Evolutionary conservation across 2,888 invertebrate species (phyloP).

Genomic region (Artemia sinica): DNA sequence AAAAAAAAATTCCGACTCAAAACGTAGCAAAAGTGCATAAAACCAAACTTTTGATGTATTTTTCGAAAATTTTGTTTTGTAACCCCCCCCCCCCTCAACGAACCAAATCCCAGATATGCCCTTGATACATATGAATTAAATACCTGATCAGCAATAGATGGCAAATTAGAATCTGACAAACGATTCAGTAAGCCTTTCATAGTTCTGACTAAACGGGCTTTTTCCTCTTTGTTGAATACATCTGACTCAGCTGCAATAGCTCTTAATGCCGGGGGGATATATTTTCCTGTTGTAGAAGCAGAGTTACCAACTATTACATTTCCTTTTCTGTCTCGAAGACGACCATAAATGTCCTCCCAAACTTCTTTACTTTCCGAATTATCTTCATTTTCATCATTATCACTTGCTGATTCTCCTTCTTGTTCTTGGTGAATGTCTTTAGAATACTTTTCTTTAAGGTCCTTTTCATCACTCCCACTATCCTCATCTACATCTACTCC

Average conservation of each 20-base stretch:
- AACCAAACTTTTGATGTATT: too few relatives aligned
- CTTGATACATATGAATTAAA: neutral
- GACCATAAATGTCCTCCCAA: constrained; percentile 88
- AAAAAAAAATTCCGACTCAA: too few relatives aligned
- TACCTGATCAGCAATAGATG: constrained; percentile 49
- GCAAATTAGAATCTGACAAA: constrained; percentile 68
- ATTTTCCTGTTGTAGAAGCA: constrained; percentile 39
- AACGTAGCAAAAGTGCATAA: too few relatives aligned
- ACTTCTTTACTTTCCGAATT: constrained; percentile 25
- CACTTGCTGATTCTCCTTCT: constrained; percentile 25
- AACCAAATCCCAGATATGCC: too few relatives aligned
- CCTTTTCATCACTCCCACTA: constrained; percentile 24
- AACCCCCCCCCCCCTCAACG: too few relatives aligned
- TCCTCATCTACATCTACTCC: constrained; percentile 24
- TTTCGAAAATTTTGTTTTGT: too few relatives aligned
- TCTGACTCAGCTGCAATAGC: constrained; percentile 36
- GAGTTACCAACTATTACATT: constrained; percentile 40
- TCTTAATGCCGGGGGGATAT: constrained; percentile 66
- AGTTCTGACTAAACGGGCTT: constrained; percentile 48
- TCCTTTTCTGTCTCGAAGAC: constrained; percentile 60
- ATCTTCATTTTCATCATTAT: constrained; percentile 26
- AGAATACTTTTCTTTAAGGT: constrained; percentile 24
- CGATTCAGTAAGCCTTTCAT: constrained; percentile 77
- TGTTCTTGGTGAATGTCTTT: constrained; percentile 26
- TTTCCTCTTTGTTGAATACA: constrained; percentile 38